Conservation (phyloP, 2,113 vertebrate genomes). For the Aleadryas rufinucha region DNA sequence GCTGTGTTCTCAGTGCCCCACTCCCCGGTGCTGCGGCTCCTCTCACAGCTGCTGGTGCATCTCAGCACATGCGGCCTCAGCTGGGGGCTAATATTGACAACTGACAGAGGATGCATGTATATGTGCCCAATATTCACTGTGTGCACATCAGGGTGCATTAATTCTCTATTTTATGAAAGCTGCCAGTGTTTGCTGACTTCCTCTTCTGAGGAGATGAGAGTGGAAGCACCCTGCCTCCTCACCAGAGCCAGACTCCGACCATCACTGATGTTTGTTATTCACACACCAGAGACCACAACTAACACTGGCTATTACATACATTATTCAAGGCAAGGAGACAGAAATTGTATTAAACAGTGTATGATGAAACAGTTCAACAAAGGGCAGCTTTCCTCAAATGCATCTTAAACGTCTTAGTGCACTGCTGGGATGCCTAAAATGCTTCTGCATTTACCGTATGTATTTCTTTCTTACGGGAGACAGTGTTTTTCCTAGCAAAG, state of each 20-base stretch:
- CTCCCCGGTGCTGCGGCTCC: not conserved
- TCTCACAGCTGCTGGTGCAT: accelerated
- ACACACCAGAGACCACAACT: not conserved
- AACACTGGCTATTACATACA: not conserved
- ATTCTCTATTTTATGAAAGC: not conserved
- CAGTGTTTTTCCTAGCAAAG: not conserved
- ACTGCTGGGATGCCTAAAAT: not conserved
- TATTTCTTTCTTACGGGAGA: not conserved
- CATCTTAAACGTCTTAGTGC: not conserved
- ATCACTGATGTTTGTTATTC: not conserved
- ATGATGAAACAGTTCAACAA: not conserved
- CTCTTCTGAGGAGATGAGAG: not conserved
- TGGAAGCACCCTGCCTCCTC: not conserved
- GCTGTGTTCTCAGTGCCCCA: not conserved
- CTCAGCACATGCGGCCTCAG: accelerated
- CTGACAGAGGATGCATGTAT: not conserved
- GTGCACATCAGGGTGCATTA: not conserved
- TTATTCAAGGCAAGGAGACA: not conserved
- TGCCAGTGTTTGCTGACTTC: slow-evolving; percentile 19
- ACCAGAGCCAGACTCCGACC: accelerated
- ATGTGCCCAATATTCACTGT: not conserved
- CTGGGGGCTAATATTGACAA: not conserved
- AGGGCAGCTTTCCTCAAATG: not conserved
- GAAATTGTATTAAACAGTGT: not conserved
- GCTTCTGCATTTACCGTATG: not conserved